A percentile compares a stretch with the other conserved stretches of the same genome.
These are phyloP conservation scores for Euzetes globulus DNA, from an alignment of 2,888 invertebrate genomes.

Conservation along the genomic window DNA sequence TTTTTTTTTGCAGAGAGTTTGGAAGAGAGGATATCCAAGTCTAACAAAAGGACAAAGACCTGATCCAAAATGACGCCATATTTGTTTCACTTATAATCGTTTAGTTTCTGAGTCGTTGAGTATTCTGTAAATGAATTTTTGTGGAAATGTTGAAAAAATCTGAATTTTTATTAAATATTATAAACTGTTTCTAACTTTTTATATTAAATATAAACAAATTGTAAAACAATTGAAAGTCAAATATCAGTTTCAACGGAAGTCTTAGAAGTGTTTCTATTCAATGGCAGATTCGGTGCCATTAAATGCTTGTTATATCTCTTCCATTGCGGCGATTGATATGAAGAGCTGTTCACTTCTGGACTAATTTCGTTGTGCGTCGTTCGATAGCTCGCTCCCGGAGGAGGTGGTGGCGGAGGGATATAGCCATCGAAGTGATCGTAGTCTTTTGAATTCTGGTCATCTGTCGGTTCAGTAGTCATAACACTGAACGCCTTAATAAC, in stretches of 20 bases:
- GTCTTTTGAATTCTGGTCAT: background rate
- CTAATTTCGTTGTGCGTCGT: background rate
- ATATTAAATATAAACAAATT: background rate
- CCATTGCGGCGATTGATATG: slow-evolving; percentile 14
- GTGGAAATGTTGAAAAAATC: background rate
- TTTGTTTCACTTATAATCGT: too few species aligned
- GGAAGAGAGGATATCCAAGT: slow-evolving; percentile 61
- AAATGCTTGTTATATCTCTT: slow-evolving; percentile 14
- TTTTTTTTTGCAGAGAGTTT: slow-evolving; percentile 62
- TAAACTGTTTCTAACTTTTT: background rate
- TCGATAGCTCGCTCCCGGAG: background rate
- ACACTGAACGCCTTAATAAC: background rate
- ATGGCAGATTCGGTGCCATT: slow-evolving; percentile 18
- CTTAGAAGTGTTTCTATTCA: slow-evolving; percentile 13
- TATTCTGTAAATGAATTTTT: too few species aligned
- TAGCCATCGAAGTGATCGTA: background rate
- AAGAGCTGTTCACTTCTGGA: slow-evolving; percentile 1
- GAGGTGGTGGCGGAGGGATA: slow-evolving; percentile 9
- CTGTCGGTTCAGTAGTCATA: background rate
- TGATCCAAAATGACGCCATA: background rate
- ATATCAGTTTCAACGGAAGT: slow-evolving; percentile 34
- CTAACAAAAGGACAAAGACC: background rate
- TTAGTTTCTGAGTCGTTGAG: too few species aligned
- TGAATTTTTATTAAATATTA: background rate
- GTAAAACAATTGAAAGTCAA: slow-evolving; percentile 5